Percentiles rank a stretch among this genome's conserved stretches.
phyloP scores from a whole-genome alignment of 2,888 invertebrate genomes.

The Eupithecia centaureata region DNA sequence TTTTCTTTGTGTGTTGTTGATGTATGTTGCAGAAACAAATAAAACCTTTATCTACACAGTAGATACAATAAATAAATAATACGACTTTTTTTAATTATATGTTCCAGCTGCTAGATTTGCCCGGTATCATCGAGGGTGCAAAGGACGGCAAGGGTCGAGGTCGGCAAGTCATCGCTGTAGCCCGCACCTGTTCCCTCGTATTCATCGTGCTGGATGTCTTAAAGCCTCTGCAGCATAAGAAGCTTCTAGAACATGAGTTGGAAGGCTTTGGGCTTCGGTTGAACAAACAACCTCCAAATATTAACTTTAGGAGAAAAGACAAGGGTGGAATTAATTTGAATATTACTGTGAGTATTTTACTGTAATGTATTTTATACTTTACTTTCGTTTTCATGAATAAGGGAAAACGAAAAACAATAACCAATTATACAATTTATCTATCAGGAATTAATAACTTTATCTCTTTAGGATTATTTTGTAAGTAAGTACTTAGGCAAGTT shows the following conservation, averaged over 20 bases:
- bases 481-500: no score
- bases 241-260: slow-evolving; percentile 97
- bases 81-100: no score
- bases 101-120: slow-evolving; percentile 96
- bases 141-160: slow-evolving; percentile 99
- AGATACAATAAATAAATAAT: no score
- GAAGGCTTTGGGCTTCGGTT: slow-evolving; percentile 99
- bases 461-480: no score
- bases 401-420: no score
- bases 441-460: no score
- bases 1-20: no score
- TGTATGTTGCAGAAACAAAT: no score
- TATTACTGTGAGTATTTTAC: slow-evolving; percentile 86
- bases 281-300: slow-evolving; percentile 98
- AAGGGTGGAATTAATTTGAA: slow-evolving; percentile 99
- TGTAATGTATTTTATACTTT: background rate
- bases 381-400: no score
- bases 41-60: no score
- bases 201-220: slow-evolving; percentile 99
- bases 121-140: slow-evolving; percentile 99
- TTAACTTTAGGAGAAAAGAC: slow-evolving; percentile 97
- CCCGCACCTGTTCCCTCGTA: slow-evolving; percentile 98
- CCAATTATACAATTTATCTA: no score
- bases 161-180: slow-evolving; percentile 99
- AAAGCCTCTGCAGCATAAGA: slow-evolving; percentile 98